Conservation (phyloP, 2,888 invertebrate genomes). For the Peribatodes rhomboidaria region DNA sequence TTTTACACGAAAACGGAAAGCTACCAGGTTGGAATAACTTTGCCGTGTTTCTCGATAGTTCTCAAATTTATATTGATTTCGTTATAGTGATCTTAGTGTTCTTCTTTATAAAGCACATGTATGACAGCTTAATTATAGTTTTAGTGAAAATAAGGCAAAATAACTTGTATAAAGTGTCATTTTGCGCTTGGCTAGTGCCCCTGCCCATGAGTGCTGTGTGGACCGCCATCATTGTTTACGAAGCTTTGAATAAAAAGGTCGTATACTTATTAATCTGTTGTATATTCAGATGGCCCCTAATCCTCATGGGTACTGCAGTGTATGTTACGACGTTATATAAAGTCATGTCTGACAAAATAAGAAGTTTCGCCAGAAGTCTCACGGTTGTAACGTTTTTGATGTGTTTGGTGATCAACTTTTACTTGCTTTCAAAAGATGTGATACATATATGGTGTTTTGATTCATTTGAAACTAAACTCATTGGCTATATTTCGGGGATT, state of each 20-base stretch:
- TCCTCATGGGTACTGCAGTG: conserved; percentile 67
- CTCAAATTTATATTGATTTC: conserved; percentile 74
- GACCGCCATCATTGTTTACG: conserved; percentile 53
- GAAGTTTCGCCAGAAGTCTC: conserved; percentile 72
- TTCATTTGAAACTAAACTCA: conserved; percentile 58
- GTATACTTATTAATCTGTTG: conserved; percentile 69
- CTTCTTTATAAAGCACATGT: conserved; percentile 80
- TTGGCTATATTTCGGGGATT: conserved; percentile 69
- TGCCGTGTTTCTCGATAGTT: conserved; percentile 52
- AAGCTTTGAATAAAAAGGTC: conserved; percentile 55
- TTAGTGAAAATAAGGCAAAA: conserved; percentile 71
- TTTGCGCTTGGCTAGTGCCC: conserved; percentile 73
- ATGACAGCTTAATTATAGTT: conserved; percentile 75
- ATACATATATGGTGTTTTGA: conserved; percentile 69
- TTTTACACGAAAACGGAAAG: conserved; percentile 54
- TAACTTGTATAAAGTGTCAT: conserved; percentile 64
- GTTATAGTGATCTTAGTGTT: conserved; percentile 74
- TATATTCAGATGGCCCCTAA: conserved; percentile 75
- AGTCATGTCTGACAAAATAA: conserved; percentile 70
- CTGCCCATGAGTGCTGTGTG: conserved; percentile 63
- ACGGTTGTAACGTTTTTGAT: conserved; percentile 74
- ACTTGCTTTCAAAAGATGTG: conserved; percentile 72
- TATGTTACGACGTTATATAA: conserved; percentile 68
- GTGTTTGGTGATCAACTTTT: conserved; percentile 73
- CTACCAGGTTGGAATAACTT: conserved; percentile 43